Base-by-base conservation (phyloP, 2,113 vertebrate genomes). In the Aegotheles bennettii region DNA sequence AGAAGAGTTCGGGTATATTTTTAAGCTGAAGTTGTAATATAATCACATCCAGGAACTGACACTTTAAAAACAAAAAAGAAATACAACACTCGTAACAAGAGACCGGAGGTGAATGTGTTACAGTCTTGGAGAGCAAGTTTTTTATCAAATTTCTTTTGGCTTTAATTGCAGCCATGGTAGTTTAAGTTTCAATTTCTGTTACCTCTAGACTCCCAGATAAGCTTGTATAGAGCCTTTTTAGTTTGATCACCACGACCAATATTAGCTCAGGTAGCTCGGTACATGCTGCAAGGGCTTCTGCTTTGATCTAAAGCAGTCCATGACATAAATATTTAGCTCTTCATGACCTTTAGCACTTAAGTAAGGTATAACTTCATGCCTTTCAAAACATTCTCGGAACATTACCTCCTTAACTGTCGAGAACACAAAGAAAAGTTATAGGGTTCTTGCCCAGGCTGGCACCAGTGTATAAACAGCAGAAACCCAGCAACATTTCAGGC, bases 1-100 rank as follows among this genome's bases (percentile, higher is more conserved):
- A 38, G 65, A 61, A 69, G 54, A 70, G 17, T 1, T 17, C 0
- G 10, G 50, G 9, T 17, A 8, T 0, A 1, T 21, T 60, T 74
- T 65, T 64, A 51, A 64, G 84, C 26, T 92, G 81, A 53, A 71
- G 42, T 24, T 57, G 43, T 20, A 24, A 70, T 2, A 35, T 4
- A 28, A 75, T 25, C 71, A 29, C 8, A 1, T 1, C 31, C 76
- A 40, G 47, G 35, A 75, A 54, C 4, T 4, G 31, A 54, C 63
- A 42, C 75, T 90, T 90, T 8, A 19, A 86, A 85, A 84, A 19
- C 40, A 82, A 8, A 57, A 28, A 45, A 7, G 12, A 40, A 57
- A 20, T 2, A 21, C 0, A 28, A 86, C 92, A 38, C 20, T 78
- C 21, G 0, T 7, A 56, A 11, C 24, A n/a, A 19, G 50, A 69